phyloP scores from a whole-genome alignment of 2,113 vertebrate species.

The Crocuta crocuta region DNA sequence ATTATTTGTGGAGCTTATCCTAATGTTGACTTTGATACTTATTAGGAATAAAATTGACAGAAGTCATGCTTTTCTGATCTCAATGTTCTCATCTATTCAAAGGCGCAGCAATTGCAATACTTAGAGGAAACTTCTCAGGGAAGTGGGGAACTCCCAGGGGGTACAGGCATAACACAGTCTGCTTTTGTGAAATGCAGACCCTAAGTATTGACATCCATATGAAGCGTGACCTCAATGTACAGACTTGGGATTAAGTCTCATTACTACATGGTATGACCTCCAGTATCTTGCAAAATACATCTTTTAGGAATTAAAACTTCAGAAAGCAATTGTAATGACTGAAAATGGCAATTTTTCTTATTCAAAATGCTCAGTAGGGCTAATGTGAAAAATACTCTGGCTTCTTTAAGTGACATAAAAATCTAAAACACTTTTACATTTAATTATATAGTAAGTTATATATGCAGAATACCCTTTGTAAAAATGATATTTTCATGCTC shows the following conservation, averaged over 20 bases:
- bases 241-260: neutral
- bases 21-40: neutral
- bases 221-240: neutral
- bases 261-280: neutral
- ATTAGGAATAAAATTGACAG: neutral
- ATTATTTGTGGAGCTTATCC: neutral
- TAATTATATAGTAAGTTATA: neutral
- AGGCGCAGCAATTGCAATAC: rapidly evolving
- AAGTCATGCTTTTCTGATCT: neutral
- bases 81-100: neutral
- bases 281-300: neutral
- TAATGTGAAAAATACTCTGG: neutral
- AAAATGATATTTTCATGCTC: neutral
- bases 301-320: neutral
- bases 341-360: neutral
- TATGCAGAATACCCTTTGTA: neutral
- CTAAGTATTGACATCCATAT: neutral
- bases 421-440: neutral
- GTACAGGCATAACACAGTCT: rapidly evolving
- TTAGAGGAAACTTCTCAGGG: neutral
- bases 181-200: neutral
- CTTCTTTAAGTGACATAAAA: neutral
- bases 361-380: neutral
- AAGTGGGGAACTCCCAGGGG: rapidly evolving
- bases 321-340: neutral